These are phyloP conservation scores for Aphelinus atriplicis DNA, from an alignment of 1,140 invertebrate genomes.

Conservation along the genomic window DNA sequence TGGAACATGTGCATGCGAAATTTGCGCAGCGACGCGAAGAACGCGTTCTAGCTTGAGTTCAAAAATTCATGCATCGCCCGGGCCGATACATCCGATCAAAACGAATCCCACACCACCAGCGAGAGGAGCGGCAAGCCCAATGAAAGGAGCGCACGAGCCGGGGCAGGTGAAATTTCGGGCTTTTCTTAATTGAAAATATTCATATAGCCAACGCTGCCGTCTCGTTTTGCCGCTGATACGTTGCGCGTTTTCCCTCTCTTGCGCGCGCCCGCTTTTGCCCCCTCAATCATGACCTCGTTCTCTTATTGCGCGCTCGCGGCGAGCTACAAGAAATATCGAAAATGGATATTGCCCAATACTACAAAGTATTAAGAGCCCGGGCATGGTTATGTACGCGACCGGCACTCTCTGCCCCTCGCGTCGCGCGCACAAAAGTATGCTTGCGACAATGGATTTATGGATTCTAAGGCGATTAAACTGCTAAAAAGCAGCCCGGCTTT, in stretches of 20 bases:
- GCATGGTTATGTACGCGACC: background rate
- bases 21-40: too few relatives aligned
- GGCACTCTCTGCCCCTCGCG: background rate
- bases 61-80: too few relatives aligned
- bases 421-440: slow-evolving; percentile 7
- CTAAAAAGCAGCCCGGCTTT: background rate
- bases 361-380: slow-evolving; percentile 26
- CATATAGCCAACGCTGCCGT: slow-evolving; percentile 14
- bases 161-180: background rate
- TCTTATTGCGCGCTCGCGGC: background rate
- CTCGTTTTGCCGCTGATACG: background rate
- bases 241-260: too few relatives aligned
- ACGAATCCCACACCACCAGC: too few relatives aligned
- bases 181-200: slow-evolving; percentile 38
- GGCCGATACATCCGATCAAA: too few relatives aligned
- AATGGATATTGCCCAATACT: slow-evolving; percentile 40
- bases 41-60: too few relatives aligned
- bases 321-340: slow-evolving; percentile 33
- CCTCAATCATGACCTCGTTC: slow-evolving; percentile 25
- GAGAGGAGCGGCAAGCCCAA: too few relatives aligned
- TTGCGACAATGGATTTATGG: slow-evolving; percentile 22
- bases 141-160: too few relatives aligned
- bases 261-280: background rate
- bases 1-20: too few relatives aligned
- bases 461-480: slow-evolving; percentile 31